Evolutionary conservation across 2,113 vertebrate species (phyloP), one percentile per base, ranked within the genome.

Genomic region (Forbesichthys agassizii): DNA sequence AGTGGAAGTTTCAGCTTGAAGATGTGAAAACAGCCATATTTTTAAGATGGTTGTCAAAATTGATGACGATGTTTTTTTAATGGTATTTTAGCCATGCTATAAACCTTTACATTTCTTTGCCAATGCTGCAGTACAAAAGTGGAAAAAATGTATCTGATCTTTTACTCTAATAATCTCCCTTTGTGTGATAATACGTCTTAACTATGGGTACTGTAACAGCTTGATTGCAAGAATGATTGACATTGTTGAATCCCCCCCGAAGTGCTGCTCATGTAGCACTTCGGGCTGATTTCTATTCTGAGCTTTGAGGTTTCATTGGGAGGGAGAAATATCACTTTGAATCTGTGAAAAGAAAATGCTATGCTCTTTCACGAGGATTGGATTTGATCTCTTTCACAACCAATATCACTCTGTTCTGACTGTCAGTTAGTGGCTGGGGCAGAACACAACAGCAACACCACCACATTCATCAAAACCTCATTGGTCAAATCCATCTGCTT

Each of bases 111-210:
- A 66, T 68, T 66, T 80, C 62, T 61, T 60, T 52, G 67, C 78
- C 66, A 74, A 76, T 84, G 61, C 65, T 69, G 27, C 64, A 78
- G 54, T 10, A 68, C 66, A 60, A 74, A 73, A 86, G 74, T 67
- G 72, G 65, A 82, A 85, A 66, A 74, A 27, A 27, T 27, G 1
- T 83, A 81, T 84, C 88, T 84, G 66, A 75, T 81, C 58, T 83
- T 79, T 73, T 69, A 59, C 75, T 74, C 69, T 67, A 72, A 48
- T 70, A 82, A 56, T 85, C 76, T 74, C 79, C 79, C 76, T 83
- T 75, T 48, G 70, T 81, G 83, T 76, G 74, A 84, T 84, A 88
- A 82, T 75, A 75, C 86, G 84, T 89, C 76, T 86, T 69, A 77
- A 66, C 76, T 64, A 64, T 67, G 72, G 61, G 75, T 84, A 60